Conservation (phyloP, 1,140 invertebrate species). For the Ostrea edulis region DNA sequence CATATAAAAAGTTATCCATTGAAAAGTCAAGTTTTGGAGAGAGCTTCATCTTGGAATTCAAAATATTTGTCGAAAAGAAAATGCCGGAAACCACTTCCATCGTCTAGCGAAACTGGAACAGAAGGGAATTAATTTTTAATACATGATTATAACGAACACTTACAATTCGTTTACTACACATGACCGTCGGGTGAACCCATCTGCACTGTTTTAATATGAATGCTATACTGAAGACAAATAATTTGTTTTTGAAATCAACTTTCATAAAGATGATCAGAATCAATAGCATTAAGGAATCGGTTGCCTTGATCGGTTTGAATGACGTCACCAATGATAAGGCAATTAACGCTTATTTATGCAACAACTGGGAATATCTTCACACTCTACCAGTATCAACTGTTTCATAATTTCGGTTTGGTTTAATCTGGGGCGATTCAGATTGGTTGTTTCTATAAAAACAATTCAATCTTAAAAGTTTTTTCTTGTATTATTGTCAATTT, state of each 20-base stretch:
- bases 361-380: no score
- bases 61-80: not conserved
- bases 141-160: not conserved
- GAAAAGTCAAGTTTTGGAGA: not conserved
- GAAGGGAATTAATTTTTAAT: not conserved
- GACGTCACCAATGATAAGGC: no score
- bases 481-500: no score
- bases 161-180: not conserved
- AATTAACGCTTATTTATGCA: no score
- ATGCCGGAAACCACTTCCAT: not conserved
- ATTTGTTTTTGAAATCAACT: not conserved
- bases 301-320: no score
- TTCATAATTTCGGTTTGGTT: no score
- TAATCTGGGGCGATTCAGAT: no score
- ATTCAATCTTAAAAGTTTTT: no score
- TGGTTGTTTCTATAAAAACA: no score
- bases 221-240: not conserved
- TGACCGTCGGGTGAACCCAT: not conserved
- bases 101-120: not conserved
- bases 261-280: not conserved
- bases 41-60: slow-evolving; percentile 1
- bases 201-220: not conserved
- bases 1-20: slow-evolving; percentile 15
- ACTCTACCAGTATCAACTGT: no score
- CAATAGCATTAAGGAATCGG: not conserved